Conservation (phyloP, 2,797 vertebrate species). For the Staurois parvus region DNA sequence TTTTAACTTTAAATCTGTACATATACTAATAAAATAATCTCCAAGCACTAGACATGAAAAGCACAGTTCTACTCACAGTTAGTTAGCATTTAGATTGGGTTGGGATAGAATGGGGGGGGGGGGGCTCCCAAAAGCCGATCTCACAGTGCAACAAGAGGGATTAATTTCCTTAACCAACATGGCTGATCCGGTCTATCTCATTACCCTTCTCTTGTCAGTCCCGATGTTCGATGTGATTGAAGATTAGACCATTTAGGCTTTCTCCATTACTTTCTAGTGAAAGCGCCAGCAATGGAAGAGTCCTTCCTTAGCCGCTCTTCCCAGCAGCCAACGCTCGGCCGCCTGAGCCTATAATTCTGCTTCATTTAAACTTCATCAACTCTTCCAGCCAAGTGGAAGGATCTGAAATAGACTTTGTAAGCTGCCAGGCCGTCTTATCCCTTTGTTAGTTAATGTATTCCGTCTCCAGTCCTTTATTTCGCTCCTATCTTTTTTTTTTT, state of each 20-base stretch:
- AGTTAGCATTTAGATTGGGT: conserved; percentile 99
- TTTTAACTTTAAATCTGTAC: no score
- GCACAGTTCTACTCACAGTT: conserved; percentile 78
- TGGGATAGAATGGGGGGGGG: conserved; percentile 78
- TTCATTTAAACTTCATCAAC: conserved; percentile 99
- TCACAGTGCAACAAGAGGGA: conserved; percentile 88
- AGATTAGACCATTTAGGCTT: conserved; percentile 97
- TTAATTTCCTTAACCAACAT: conserved; percentile 88
- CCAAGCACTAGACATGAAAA: conserved; percentile 83
- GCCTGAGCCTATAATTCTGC: conserved; percentile 99
- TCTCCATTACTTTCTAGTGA: conserved; percentile 72
- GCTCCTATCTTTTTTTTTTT: conserved; percentile 66
- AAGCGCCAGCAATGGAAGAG: conserved; percentile 72
- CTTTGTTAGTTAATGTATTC: conserved; percentile 86
- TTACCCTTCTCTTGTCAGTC: conserved; percentile 92
- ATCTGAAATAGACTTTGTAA: conserved; percentile 85
- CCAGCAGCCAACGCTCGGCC: conserved; percentile 76
- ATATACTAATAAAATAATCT: no score
- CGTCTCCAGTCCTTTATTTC: conserved; percentile 64
- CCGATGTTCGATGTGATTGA: conserved; percentile 94
- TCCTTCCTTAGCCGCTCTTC: conserved; percentile 78
- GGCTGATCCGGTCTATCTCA: conserved; percentile 91
- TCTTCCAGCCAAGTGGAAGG: conserved; percentile 99
- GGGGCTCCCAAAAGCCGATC: conserved; percentile 82
- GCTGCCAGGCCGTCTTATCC: conserved; percentile 81